Conservation (phyloP, 2,888 invertebrate species). For the Pimpla rufipes region DNA sequence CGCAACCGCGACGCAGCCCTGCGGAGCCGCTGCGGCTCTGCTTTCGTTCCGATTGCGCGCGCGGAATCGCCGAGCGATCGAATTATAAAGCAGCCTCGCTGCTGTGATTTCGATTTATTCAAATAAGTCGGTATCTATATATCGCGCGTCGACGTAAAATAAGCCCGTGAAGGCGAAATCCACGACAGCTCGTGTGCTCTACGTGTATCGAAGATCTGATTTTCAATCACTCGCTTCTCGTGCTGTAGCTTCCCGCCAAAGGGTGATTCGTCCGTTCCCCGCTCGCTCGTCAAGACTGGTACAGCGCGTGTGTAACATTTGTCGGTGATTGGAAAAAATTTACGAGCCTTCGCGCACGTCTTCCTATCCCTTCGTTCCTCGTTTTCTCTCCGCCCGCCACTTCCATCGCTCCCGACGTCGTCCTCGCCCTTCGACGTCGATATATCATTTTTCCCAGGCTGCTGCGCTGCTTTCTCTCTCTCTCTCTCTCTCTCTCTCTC, state of each 20-base stretch:
- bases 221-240: conserved; percentile 12
- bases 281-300: no score
- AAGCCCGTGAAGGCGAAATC: background rate
- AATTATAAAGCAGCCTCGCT: conserved; percentile 5
- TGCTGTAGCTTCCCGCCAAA: background rate
- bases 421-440: conserved; percentile 63
- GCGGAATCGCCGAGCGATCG: conserved; percentile 12
- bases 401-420: conserved; percentile 57
- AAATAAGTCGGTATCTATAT: background rate
- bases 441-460: conserved; percentile 76
- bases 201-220: conserved; percentile 12
- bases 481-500: background rate
- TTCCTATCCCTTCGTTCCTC: conserved; percentile 24
- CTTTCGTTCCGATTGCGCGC: background rate
- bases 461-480: conserved; percentile 27
- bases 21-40: conserved; percentile 14
- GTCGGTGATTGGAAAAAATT: conserved; percentile 78
- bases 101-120: conserved; percentile 20
- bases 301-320: conserved; percentile 75
- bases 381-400: conserved; percentile 53
- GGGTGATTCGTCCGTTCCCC: background rate
- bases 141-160: background rate
- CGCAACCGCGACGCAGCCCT: background rate
- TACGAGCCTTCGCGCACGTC: conserved; percentile 72
- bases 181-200: background rate